Conservation (phyloP, 1,140 invertebrate genomes). For the Pollicipes pollicipes region DNA sequence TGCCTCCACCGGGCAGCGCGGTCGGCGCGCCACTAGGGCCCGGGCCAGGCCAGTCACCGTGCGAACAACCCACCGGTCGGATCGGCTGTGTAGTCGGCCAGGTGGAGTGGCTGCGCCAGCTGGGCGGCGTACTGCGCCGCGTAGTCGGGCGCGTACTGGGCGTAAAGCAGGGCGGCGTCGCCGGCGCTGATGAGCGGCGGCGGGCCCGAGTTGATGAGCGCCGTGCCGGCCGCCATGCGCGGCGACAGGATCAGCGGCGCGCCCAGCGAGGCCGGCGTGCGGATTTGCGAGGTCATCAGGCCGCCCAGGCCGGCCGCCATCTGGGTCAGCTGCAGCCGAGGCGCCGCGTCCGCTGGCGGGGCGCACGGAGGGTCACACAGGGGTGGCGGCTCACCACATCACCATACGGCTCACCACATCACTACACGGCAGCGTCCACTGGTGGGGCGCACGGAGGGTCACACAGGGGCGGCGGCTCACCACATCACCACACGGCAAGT, state of each 20-base stretch:
- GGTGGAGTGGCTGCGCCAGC: background rate
- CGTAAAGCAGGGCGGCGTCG: conserved; percentile 1
- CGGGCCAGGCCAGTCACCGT: background rate
- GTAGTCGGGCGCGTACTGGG: background rate
- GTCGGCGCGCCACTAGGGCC: too few species aligned
- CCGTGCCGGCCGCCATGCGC: conserved; percentile 1
- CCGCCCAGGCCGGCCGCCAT: background rate
- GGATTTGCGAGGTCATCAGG: background rate
- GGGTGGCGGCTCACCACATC: background rate
- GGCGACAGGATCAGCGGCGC: background rate
- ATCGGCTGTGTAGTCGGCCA: background rate
- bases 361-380: background rate
- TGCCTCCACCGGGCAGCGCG: too few species aligned
- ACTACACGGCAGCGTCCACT: background rate
- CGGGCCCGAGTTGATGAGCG: background rate
- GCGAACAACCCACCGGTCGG: conserved; percentile 5
- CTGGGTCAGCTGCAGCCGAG: background rate
- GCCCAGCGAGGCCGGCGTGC: background rate
- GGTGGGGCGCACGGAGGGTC: too few species aligned
- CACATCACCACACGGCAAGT: too few species aligned
- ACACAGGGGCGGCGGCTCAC: too few species aligned
- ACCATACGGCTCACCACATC: background rate
- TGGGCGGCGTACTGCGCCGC: background rate
- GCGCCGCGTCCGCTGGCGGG: background rate
- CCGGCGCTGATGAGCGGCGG: background rate